Percentiles rank a stretch among this genome's conserved stretches.
These are phyloP conservation scores for Lasioglossum zephyrum DNA, from an alignment of 2,888 invertebrate genomes.

Conservation along the genomic window DNA sequence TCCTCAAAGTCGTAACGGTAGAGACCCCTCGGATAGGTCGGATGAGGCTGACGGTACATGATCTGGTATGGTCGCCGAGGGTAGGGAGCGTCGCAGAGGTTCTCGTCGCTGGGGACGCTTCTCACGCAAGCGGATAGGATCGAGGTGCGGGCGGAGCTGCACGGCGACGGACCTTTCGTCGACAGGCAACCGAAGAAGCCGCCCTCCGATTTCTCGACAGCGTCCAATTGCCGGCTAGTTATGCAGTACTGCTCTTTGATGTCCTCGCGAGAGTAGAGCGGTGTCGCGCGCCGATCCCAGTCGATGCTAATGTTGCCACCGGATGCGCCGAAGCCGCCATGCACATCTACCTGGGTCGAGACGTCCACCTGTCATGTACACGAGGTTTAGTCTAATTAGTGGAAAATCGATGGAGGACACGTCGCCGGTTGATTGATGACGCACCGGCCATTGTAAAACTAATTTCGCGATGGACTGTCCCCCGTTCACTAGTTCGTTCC, in stretches of 20 bases:
- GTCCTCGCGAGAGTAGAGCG: slow-evolving; percentile 93
- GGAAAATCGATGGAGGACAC: slow-evolving; percentile 47
- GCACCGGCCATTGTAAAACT: slow-evolving; percentile 31
- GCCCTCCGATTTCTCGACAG: slow-evolving; percentile 88
- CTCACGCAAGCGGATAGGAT: slow-evolving; percentile 95
- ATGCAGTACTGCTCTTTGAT: slow-evolving; percentile 98
- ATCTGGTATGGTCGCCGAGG: slow-evolving; percentile 86
- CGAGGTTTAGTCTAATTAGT: slow-evolving; percentile 45
- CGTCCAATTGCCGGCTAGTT: slow-evolving; percentile 94
- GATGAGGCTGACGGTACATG: slow-evolving; percentile 80
- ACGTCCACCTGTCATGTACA: slow-evolving; percentile 81
- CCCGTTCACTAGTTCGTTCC: background rate
- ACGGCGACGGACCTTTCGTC: slow-evolving; percentile 89
- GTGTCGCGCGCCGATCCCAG: slow-evolving; percentile 84
- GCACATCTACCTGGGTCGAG: slow-evolving; percentile 83
- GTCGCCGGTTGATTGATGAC: slow-evolving; percentile 37
- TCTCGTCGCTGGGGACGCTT: slow-evolving; percentile 95
- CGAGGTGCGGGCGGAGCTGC: slow-evolving; percentile 87
- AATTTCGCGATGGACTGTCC: slow-evolving; percentile 28
- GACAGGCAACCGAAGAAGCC: slow-evolving; percentile 95
- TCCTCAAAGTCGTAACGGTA: slow-evolving; percentile 80
- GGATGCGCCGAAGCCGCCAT: slow-evolving; percentile 77
- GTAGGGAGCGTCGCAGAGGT: slow-evolving; percentile 93
- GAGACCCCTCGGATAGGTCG: slow-evolving; percentile 76
- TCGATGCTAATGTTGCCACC: slow-evolving; percentile 86